Evolutionary conservation across 35 echinoderm and acorn worm species (phyloP), one percentile per base, ranked within the genome.

Genomic region (Ophiothrix spiculata): DNA sequence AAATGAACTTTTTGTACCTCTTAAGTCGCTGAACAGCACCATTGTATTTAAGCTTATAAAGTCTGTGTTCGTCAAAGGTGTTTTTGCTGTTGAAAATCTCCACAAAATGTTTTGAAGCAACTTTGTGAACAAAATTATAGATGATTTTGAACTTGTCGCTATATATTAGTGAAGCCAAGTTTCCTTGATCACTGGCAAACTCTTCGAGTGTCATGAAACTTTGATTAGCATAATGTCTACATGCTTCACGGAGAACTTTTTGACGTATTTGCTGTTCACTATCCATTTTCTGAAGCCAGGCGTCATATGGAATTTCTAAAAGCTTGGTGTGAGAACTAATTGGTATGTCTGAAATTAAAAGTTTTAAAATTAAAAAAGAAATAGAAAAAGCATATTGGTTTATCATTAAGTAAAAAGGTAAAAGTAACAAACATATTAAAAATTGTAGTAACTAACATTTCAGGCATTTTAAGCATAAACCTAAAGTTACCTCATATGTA

Each of bases 101-200:
- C 29, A 69, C 17, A 1, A 69, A 25, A 2, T 69, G 60, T 25
- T 28, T 69, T 10, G 60, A n/a, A 25, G 16, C 60, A 69, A 69
- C 60, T 69, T 69, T 69, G 29, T n/a, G 60, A 4, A 69, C 60
- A 69, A 69, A 69, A 69, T 69, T 69, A 69, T 69, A 69, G 4
- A 69, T 69, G 60, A 69, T 25, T 12, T 69, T 69, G 60, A 25
- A 69, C 23, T 69, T 69, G 6, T 6, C 4, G 19, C 19, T 49
- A 19, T 49, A 49, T 10, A 49, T 49, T 49, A 49, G 19, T 6
- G 42, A 49, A 49, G 19, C 42, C 42, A 49, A 10, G 42, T 49
- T 49, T 10, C 19, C 19, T 49, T 6, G 42, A 19, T 49, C 42
- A 49, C 6, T 10, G 6, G 42, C 42, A 19, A 49, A 49, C 19